Conservation (phyloP, 2,888 invertebrate species). For the Chloroclystis v-ata region DNA sequence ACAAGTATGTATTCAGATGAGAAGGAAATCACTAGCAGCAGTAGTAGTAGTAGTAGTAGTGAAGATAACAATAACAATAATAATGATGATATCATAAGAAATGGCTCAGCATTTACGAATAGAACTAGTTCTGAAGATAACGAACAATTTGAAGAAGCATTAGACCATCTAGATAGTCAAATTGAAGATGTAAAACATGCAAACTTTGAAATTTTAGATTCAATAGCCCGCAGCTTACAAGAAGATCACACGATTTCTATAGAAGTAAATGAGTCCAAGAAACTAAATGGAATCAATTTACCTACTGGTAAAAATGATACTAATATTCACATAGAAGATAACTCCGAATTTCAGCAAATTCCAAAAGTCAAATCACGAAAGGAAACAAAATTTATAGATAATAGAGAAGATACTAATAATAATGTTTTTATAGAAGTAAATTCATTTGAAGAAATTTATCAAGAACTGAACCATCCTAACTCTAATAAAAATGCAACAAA, state of each 20-base stretch:
- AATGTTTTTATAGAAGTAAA: conserved; percentile 56
- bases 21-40: conserved; percentile 44
- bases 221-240: conserved; percentile 66
- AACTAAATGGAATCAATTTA: conserved; percentile 12
- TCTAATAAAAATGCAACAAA: conserved; percentile 5
- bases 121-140: conserved; percentile 70
- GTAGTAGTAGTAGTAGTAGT: conserved; percentile 19
- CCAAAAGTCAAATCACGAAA: conserved; percentile 32
- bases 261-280: conserved; percentile 34
- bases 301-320: conserved; percentile 30
- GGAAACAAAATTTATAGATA: conserved; percentile 14
- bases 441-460: conserved; percentile 71
- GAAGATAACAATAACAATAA: conserved; percentile 36
- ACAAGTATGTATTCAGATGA: conserved; percentile 59
- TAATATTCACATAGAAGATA: conserved; percentile 21
- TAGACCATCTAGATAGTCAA: conserved; percentile 65
- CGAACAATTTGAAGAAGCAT: conserved; percentile 71
- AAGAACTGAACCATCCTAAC: conserved; percentile 43
- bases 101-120: conserved; percentile 27
- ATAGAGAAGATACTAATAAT: conserved; percentile 54
- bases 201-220: conserved; percentile 66
- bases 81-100: conserved; percentile 26
- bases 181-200: conserved; percentile 58
- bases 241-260: conserved; percentile 56
- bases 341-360: conserved; percentile 34